Base-by-base conservation (phyloP, 1,140 invertebrate species). In the Orchestia grillus region DNA sequence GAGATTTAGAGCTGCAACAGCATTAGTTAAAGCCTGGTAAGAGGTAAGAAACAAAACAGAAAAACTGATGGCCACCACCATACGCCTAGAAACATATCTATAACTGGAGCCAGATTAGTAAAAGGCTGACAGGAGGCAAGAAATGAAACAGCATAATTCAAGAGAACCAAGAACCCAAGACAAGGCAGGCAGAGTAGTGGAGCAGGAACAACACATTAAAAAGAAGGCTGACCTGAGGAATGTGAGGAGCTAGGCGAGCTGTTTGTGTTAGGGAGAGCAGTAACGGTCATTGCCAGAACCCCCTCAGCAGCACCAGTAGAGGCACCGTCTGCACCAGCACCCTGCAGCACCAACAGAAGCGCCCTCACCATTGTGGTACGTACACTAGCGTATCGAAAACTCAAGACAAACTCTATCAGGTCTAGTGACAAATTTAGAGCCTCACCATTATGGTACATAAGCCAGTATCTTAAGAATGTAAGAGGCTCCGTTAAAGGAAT, bases 261-360 rank as follows among this genome's bases (percentile, higher is more conserved):
- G 92, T 94, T 44, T 94, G 92, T 45, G 92, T 94, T 94, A 94
- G 92, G 92, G 44, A 94, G 92, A 94, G 92, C 92, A 94, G 92
- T 94, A 45, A 94, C 92, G 40, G 92, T 94, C 92, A 94, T 94
- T 94, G 92, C 92, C 92, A 16, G 92, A 44, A 94, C 36, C 41
- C 44, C 92, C 41, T 11, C 92, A 94, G 92, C 92, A 94, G 8
- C 92, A 94, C 44, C 92, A 94, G 92, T 44, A 94, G 43, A 94
- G 43, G 19, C 90, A 43, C 41, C 90, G 43, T 45, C 92, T 45
- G 92, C 92, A 91, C 88, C 88, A 91, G 44, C 88, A 94, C 92
- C 92, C 92, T 44, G 43, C 44, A 45, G 92, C 44, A 94, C 92
- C 92, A 94, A 94, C 43, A 94, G 40, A 42, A 94, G 43, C 92